Evolutionary conservation across 2,888 invertebrate genomes (phyloP).

Genomic region (Hydraecia micacea): DNA sequence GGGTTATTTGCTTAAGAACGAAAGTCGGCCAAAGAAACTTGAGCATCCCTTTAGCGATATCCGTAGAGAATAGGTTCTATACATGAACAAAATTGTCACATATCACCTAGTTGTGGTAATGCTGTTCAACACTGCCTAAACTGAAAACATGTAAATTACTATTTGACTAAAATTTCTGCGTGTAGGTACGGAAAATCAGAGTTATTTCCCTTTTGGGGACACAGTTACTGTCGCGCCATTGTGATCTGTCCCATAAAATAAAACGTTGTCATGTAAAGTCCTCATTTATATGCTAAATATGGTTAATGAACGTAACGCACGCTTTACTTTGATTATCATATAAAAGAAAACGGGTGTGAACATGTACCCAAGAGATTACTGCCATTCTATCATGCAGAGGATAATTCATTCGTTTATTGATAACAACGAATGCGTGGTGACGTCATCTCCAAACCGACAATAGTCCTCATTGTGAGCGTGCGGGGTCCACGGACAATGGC

Average conservation of each 20-base stretch:
- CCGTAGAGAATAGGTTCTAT: background rate
- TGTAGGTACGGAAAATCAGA: background rate
- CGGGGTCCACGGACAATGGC: slow-evolving; percentile 34
- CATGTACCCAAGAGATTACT: slow-evolving; percentile 5
- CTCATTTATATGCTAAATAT: slow-evolving; percentile 29
- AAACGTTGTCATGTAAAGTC: slow-evolving; percentile 30
- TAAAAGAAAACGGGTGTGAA: slow-evolving; percentile 16
- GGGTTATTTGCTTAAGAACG: background rate
- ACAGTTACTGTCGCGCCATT: slow-evolving; percentile 2
- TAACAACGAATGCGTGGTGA: slow-evolving; percentile 47
- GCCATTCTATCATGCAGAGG: slow-evolving; percentile 1
- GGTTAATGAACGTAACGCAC: slow-evolving; percentile 30
- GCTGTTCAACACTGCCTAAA: background rate
- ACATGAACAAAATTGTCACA: background rate
- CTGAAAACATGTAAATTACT: background rate
- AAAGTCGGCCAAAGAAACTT: background rate
- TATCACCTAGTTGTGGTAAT: background rate
- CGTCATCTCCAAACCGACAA: slow-evolving; percentile 39
- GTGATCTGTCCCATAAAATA: slow-evolving; percentile 2
- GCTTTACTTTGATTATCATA: slow-evolving; percentile 30
- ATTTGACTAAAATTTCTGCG: background rate
- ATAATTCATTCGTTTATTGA: slow-evolving; percentile 38
- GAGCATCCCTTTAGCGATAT: background rate
- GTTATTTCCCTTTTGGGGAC: background rate
- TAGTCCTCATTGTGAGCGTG: slow-evolving; percentile 16